Evolutionary conservation across 2,113 vertebrate species (phyloP).

Genomic region (Prolemur simus): DNA sequence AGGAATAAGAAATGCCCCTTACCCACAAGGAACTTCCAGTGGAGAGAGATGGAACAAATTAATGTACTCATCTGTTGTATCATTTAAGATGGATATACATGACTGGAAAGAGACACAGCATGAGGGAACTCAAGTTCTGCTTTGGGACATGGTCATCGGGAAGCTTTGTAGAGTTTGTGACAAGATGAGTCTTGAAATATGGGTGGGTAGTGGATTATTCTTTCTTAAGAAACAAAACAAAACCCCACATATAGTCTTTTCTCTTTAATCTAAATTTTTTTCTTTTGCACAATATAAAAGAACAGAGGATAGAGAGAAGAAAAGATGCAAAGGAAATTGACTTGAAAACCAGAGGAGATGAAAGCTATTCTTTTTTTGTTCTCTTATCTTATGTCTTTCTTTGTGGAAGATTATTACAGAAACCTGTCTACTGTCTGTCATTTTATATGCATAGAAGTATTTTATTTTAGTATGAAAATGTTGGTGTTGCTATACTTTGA

Average conservation of each 20-base stretch:
- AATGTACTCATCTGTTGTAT: background rate
- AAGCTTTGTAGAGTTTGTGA: background rate
- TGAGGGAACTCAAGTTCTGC: background rate
- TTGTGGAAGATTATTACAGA: background rate
- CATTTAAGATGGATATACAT: background rate
- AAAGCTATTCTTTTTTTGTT: background rate
- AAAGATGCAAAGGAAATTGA: background rate
- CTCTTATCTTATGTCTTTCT: slow-evolving; percentile 1
- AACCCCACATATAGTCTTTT: background rate
- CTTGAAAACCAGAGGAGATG: background rate
- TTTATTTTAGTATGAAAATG: slow-evolving; percentile 33
- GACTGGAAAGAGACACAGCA: background rate
- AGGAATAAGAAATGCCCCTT: background rate
- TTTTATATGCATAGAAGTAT: background rate
- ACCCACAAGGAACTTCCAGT: background rate
- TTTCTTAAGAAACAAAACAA: background rate
- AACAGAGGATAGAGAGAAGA: background rate
- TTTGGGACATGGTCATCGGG: background rate
- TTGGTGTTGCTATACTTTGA: background rate
- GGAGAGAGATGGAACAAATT: background rate
- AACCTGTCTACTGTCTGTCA: background rate
- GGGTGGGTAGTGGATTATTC: background rate
- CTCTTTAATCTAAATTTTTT: background rate
- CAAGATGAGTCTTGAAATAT: background rate
- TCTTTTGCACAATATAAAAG: background rate